phyloP scores from a whole-genome alignment of 1,140 invertebrate genomes.

The Drosophila gunungcola region DNA sequence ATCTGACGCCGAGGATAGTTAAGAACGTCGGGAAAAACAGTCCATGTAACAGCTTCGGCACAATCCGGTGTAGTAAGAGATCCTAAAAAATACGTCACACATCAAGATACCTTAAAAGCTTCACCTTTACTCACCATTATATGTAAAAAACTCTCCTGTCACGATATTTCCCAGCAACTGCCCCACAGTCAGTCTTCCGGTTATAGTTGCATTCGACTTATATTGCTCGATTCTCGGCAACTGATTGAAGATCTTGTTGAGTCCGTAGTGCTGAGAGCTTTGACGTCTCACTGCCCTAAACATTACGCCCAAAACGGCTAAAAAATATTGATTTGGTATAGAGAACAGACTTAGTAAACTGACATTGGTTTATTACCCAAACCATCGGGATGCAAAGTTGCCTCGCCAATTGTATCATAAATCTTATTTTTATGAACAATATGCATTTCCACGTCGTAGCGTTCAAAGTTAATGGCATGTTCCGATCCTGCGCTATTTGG shows the following conservation, averaged over 20 bases:
- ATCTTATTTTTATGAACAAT: slow-evolving; percentile 71
- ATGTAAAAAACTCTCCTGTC: slow-evolving; percentile 58
- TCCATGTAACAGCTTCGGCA: slow-evolving; percentile 73
- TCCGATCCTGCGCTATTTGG: slow-evolving; percentile 52
- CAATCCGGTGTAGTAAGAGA: slow-evolving; percentile 90
- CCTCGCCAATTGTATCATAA: slow-evolving; percentile 49
- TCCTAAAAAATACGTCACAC: slow-evolving; percentile 85
- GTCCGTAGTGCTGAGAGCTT: slow-evolving; percentile 6
- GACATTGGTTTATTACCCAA: slow-evolving; percentile 4
- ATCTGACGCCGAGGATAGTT: slow-evolving; percentile 47
- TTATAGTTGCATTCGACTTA: slow-evolving; percentile 40
- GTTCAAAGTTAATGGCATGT: slow-evolving; percentile 54
- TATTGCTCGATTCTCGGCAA: slow-evolving; percentile 44
- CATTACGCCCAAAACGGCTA: slow-evolving; percentile 65
- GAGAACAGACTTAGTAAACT: no score
- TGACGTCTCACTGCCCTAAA: slow-evolving; percentile 8
- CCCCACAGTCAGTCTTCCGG: slow-evolving; percentile 13
- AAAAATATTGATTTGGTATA: no score
- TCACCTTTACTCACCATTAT: slow-evolving; percentile 44
- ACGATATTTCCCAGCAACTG: slow-evolving; percentile 58
- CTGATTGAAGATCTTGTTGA: slow-evolving; percentile 57
- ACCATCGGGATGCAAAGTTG: slow-evolving; percentile 50
- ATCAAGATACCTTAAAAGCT: no score
- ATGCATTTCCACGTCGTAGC: slow-evolving; percentile 75
- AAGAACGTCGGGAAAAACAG: slow-evolving; percentile 58